Conservation (phyloP, 1,140 invertebrate genomes). For the Brevipalpus yothersi region DNA sequence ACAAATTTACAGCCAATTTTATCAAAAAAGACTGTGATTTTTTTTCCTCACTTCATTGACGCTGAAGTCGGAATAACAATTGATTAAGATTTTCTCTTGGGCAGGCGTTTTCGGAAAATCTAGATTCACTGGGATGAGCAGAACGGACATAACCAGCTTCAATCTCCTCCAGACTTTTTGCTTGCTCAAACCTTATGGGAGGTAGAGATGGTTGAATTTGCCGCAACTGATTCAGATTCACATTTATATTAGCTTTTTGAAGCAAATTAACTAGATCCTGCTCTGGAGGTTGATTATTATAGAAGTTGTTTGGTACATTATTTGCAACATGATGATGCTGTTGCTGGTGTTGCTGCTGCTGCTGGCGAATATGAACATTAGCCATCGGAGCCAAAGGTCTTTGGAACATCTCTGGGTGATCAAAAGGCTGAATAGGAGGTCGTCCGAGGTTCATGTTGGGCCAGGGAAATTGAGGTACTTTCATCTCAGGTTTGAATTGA, state of each 20-base stretch:
- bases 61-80: too few species aligned
- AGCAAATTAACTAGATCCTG: not conserved
- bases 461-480: too few species aligned
- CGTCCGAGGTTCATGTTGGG: too few species aligned
- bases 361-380: not conserved
- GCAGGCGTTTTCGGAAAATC: too few species aligned
- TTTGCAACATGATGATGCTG: not conserved
- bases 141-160: not conserved
- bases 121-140: too few species aligned
- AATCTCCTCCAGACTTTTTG: not conserved
- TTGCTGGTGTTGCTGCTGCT: not conserved
- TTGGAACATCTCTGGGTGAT: not conserved
- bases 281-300: not conserved
- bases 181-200: not conserved
- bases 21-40: too few species aligned
- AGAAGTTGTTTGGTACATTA: not conserved
- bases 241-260: not conserved
- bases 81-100: too few species aligned
- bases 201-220: not conserved
- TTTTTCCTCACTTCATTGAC: too few species aligned
- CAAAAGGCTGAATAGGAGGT: too few species aligned
- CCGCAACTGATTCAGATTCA: not conserved
- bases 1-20: too few species aligned
- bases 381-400: not conserved
- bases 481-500: too few species aligned